phyloP scores from a whole-genome alignment of 1,140 invertebrate species.

The Acromyrmex echinatior region DNA sequence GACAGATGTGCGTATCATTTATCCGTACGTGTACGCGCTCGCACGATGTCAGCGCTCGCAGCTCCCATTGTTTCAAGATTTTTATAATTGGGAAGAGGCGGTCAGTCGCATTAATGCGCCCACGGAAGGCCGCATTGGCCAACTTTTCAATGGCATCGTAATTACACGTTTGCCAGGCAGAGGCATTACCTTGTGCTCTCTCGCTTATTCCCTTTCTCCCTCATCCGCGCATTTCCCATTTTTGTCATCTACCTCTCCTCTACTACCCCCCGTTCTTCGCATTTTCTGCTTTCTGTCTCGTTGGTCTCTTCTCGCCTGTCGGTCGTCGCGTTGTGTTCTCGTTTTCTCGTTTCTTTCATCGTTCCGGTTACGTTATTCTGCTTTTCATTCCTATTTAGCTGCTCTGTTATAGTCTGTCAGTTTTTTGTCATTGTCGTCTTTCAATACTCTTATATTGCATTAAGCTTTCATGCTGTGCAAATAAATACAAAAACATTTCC shows the following conservation, averaged over 20 bases:
- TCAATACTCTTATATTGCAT: slow-evolving; percentile 41
- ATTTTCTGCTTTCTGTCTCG: slow-evolving; percentile 55
- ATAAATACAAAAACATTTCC: neutral
- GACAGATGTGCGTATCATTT: slow-evolving; percentile 78
- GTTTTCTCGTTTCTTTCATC: slow-evolving; percentile 30
- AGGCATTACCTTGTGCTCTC: slow-evolving; percentile 61
- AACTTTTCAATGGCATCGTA: slow-evolving; percentile 82
- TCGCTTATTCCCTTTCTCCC: slow-evolving; percentile 33
- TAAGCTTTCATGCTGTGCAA: neutral
- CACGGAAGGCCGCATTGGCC: slow-evolving; percentile 65
- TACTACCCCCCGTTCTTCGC: slow-evolving; percentile 55
- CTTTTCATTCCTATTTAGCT: slow-evolving; percentile 15
- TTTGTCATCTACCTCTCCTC: slow-evolving; percentile 44
- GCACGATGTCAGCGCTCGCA: slow-evolving; percentile 70
- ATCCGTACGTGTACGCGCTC: slow-evolving; percentile 61
- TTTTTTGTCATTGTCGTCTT: slow-evolving; percentile 45
- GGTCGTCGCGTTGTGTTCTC: slow-evolving; percentile 27
- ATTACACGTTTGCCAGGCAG: slow-evolving; percentile 76
- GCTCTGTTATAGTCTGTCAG: neutral
- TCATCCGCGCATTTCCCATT: slow-evolving; percentile 48
- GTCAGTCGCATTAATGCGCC: slow-evolving; percentile 76
- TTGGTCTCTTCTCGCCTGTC: slow-evolving; percentile 57
- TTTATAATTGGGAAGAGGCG: slow-evolving; percentile 81
- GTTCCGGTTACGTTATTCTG: slow-evolving; percentile 28
- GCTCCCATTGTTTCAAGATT: slow-evolving; percentile 78